Base-by-base conservation (phyloP, 1,140 invertebrate genomes). In the Pararge aegeria region DNA sequence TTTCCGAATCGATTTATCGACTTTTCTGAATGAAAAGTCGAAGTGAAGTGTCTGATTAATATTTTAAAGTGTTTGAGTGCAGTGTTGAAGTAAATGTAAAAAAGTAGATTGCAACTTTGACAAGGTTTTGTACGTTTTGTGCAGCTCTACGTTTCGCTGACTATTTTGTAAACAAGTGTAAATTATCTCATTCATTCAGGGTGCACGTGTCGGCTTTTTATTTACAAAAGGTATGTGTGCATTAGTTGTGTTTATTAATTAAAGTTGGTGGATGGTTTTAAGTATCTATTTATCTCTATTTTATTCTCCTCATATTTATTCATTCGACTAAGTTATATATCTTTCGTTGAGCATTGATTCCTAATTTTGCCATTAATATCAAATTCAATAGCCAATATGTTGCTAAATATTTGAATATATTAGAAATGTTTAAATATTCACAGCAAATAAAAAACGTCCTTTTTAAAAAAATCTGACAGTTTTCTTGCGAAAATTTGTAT, bases 1-100 rank as follows among this genome's bases (percentile, higher is more conserved):
- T 73, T 72, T 68, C 75, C 75, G 70, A 81, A 75, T 64, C 67
- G 52, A 73, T 77, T 72, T 70, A 66, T 73, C 55, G 49, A 73
- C 81, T 83, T 86, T 83, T 81, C 78, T 80, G 53, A 82, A 83
- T 82, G 80, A 84, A 84, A 84, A 87, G 80, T 77, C 49, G 46
- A 65, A 61, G 66, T 61, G 66, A 70, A 75, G 66, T 71, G 72
- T 46, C 44, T 37, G 38, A 58, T 50, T 62, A 19, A 40, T 27
- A 60, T 7, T 19, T 55, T 6, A 18, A 27, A 68, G 67, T 72
- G 70, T 66, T 21, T 18, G 50, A 64, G 73, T 81, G 72, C 52
- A 57, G 64, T 75, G 64, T 52, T 66, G 37, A 19, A 52, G 24
- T 6, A 44, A 21, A 19, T 52, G 55, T 37, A 38, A 12, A 29